A percentile compares a stretch with the other conserved stretches of the same genome.
These are phyloP conservation scores for Drosophila pseudoananassae DNA, from an alignment of 1,140 invertebrate species.

Conservation along the genomic window DNA sequence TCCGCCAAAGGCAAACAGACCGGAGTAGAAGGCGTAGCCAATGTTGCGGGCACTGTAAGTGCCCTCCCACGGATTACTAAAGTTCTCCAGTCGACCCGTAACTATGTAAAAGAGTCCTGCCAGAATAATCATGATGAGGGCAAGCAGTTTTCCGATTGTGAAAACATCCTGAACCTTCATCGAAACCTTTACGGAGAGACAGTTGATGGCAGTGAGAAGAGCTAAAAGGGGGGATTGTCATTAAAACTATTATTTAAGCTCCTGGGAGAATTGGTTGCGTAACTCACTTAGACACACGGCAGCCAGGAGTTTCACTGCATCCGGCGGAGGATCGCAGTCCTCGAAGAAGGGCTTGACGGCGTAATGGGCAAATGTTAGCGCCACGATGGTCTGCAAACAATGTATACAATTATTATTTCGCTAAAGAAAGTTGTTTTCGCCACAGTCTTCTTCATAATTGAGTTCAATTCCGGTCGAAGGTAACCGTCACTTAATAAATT, in stretches of 20 bases:
- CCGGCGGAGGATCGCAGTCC: slow-evolving; percentile 88
- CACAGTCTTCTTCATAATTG: slow-evolving; percentile 22
- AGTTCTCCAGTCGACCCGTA: slow-evolving; percentile 89
- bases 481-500: slow-evolving; percentile 38
- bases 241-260: not conserved
- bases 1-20: slow-evolving; percentile 98
- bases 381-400: slow-evolving; percentile 90
- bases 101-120: slow-evolving; percentile 90
- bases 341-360: slow-evolving; percentile 93
- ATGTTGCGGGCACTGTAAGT: slow-evolving; percentile 87
- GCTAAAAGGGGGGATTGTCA: slow-evolving; percentile 85
- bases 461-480: slow-evolving; percentile 53
- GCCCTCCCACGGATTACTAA: slow-evolving; percentile 89
- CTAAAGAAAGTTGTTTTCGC: slow-evolving; percentile 36
- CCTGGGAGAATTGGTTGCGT: too few species aligned
- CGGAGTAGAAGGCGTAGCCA: slow-evolving; percentile 95
- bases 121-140: slow-evolving; percentile 92
- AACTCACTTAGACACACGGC: slow-evolving; percentile 91
- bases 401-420: not conserved
- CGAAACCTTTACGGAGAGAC: slow-evolving; percentile 93
- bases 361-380: slow-evolving; percentile 92
- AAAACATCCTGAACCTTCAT: slow-evolving; percentile 96
- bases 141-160: slow-evolving; percentile 94
- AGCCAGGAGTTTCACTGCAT: slow-evolving; percentile 89
- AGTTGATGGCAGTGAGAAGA: slow-evolving; percentile 94